phyloP scores from a whole-genome alignment of 2,113 vertebrate species.

The Cyprinus carpio region DNA sequence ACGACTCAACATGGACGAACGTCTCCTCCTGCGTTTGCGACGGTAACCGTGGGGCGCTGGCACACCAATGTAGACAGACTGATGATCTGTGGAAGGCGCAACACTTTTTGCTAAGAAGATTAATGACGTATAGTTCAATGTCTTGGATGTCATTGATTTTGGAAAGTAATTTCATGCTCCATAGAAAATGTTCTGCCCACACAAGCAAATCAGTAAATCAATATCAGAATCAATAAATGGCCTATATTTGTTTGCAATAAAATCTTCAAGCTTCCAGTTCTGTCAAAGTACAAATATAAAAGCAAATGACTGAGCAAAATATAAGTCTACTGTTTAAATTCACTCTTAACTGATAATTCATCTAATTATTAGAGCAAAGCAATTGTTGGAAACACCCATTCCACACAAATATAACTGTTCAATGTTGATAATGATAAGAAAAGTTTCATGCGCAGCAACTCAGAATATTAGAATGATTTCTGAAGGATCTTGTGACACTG shows the following conservation, averaged over 20 bases:
- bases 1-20: constrained; percentile 71
- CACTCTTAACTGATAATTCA: not conserved
- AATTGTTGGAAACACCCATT: not conserved
- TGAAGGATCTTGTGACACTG: not conserved
- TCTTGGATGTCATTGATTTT: constrained; percentile 15
- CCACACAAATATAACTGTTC: not conserved
- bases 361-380: not conserved
- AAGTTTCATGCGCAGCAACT: not conserved
- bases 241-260: not conserved
- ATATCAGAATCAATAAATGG: not conserved
- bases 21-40: constrained; percentile 81
- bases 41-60: constrained; percentile 82
- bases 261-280: not conserved
- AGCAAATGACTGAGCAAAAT: not conserved
- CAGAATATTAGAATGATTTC: not conserved
- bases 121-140: not conserved
- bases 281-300: not conserved
- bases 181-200: not conserved
- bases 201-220: not conserved
- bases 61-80: constrained; percentile 89
- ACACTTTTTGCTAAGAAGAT: not conserved
- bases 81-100: constrained; percentile 75
- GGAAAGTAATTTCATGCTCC: constrained; percentile 33
- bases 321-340: not conserved
- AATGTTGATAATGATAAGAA: not conserved